These are phyloP conservation scores for Agrilus planipennis DNA, from an alignment of 1,140 invertebrate genomes.

Conservation along the genomic window DNA sequence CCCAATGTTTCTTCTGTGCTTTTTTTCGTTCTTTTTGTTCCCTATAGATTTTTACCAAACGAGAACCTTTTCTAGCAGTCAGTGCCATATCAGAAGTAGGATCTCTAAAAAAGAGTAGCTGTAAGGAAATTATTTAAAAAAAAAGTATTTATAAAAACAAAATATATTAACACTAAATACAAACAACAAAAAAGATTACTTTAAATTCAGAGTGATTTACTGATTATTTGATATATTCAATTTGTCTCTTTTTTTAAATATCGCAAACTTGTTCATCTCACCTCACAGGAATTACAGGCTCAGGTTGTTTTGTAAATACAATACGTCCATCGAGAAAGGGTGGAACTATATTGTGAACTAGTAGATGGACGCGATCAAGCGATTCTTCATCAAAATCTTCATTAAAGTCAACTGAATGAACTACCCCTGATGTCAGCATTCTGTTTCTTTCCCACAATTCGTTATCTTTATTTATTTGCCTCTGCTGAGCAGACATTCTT, in stretches of 20 bases:
- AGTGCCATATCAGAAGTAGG: conserved; percentile 97
- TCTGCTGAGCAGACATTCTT: conserved; percentile 83
- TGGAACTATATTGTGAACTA: conserved; percentile 97
- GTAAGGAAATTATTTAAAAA: no score
- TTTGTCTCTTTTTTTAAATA: background rate
- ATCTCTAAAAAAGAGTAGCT: conserved; percentile 68
- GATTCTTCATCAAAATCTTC: conserved; percentile 94
- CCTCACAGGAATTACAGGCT: conserved; percentile 84
- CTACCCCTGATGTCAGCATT: conserved; percentile 93
- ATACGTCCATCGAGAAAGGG: conserved; percentile 98
- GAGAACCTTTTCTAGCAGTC: conserved; percentile 90
- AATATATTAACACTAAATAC: no score
- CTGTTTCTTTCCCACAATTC: conserved; percentile 98
- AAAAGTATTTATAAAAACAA: no score
- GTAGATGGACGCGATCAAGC: conserved; percentile 78
- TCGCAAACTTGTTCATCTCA: conserved; percentile 28
- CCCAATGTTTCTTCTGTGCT: conserved; percentile 98
- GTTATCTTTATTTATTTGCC: conserved; percentile 95
- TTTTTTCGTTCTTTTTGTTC: conserved; percentile 94
- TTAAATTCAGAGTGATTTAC: no score
- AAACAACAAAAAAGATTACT: no score
- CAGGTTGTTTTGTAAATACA: conserved; percentile 98
- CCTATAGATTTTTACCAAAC: conserved; percentile 76
- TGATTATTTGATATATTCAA: background rate
- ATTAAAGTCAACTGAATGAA: conserved; percentile 78